phyloP scores from a whole-genome alignment of 2,797 vertebrate genomes.

The Tinamus major region DNA sequence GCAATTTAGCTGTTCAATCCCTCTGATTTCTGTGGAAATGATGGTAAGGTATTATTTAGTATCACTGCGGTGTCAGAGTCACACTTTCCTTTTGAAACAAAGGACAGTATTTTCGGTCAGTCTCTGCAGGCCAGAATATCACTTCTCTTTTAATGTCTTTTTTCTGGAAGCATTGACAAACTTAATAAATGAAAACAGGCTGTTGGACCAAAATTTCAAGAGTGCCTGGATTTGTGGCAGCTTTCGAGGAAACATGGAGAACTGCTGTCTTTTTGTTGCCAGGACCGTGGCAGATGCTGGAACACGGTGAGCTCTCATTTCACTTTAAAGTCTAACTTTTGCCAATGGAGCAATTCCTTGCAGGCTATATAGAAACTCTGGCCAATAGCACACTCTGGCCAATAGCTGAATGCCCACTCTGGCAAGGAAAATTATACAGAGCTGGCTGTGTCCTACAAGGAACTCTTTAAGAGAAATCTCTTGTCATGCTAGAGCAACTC shows the following conservation, averaged over 20 bases:
- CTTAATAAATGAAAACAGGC: not conserved
- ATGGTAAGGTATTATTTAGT: not conserved
- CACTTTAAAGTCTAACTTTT: not conserved
- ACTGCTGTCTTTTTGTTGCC: not conserved
- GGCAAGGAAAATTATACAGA: not conserved
- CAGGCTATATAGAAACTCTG: accelerated
- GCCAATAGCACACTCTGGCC: not conserved
- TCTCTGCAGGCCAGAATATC: not conserved
- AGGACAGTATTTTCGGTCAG: not conserved
- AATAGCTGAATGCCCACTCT: not conserved
- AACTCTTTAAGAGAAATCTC: not conserved
- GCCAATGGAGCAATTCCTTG: not conserved
- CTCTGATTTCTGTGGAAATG: not conserved
- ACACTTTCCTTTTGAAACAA: not conserved
- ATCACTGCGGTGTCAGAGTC: accelerated
- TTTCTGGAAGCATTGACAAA: not conserved
- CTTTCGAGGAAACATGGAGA: not conserved
- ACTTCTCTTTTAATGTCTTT: not conserved
- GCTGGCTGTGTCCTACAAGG: not conserved
- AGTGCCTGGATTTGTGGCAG: not conserved
- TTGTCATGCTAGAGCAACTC: not conserved
- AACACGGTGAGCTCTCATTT: not conserved
- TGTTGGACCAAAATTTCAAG: not conserved
- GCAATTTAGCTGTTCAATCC: not conserved
- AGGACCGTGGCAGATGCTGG: not conserved